Conservation (phyloP, 2,113 vertebrate species). For the Halcyon senegalensis region DNA sequence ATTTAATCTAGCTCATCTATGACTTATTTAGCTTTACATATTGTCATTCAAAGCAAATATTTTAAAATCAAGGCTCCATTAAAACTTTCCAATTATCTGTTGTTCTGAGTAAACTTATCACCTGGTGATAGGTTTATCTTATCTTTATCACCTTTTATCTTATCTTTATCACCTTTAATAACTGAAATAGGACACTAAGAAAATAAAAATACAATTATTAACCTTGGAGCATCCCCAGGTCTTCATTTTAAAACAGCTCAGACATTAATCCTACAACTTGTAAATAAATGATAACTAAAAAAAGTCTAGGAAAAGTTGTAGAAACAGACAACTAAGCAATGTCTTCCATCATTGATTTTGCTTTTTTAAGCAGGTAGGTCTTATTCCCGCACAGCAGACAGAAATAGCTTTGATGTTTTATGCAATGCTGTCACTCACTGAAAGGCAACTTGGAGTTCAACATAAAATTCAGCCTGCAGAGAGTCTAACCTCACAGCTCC, state of each 20-base stretch:
- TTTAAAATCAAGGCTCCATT: slow-evolving; percentile 47
- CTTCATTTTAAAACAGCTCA: slow-evolving; percentile 16
- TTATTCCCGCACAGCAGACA: background rate
- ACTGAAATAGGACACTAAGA: background rate
- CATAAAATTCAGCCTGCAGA: background rate
- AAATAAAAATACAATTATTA: slow-evolving; percentile 8
- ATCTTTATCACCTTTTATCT: too few relatives aligned
- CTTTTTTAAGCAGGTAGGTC: background rate
- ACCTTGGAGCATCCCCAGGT: background rate
- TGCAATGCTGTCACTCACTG: background rate
- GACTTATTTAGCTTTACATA: slow-evolving; percentile 25
- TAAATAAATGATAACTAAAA: background rate
- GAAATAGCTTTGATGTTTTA: slow-evolving; percentile 27
- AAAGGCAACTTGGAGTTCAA: background rate
- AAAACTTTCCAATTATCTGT: slow-evolving; percentile 45
- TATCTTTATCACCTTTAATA: background rate
- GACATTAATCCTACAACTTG: slow-evolving; percentile 11
- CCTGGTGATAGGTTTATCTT: background rate
- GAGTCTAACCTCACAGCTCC: background rate
- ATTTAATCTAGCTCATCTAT: slow-evolving; percentile 47
- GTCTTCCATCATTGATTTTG: background rate
- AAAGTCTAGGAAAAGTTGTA: background rate
- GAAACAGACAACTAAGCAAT: slow-evolving; percentile 23
- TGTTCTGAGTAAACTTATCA: slow-evolving; percentile 30
- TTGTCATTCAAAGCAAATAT: slow-evolving; percentile 31